Percentiles rank a stretch among this genome's conserved stretches.
These are phyloP conservation scores for Ascaphus truei DNA, from an alignment of 2,113 vertebrate genomes.

Conservation along the genomic window DNA sequence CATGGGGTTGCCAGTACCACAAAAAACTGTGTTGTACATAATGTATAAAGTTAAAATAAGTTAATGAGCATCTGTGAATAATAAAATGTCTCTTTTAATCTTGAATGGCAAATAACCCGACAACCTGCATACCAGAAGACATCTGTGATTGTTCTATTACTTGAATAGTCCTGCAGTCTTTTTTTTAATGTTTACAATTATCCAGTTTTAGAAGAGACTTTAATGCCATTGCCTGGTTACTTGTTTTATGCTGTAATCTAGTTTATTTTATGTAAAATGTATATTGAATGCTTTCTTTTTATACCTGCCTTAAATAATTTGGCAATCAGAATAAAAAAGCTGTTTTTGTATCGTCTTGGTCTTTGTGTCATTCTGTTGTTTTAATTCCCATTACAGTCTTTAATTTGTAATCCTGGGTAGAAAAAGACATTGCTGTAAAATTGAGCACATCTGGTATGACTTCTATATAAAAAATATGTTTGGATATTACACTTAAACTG, in stretches of 20 bases:
- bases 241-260: conserved; percentile 85
- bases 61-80: conserved; percentile 87
- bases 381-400: background rate
- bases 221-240: conserved; percentile 84
- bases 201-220: conserved; percentile 81
- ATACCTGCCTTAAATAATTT: conserved; percentile 99
- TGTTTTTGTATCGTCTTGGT: conserved; percentile 70
- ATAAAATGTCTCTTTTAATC: conserved; percentile 78
- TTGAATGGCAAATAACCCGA: conserved; percentile 79
- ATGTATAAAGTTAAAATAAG: conserved; percentile 86
- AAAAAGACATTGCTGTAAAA: no score
- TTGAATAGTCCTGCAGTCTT: conserved; percentile 93
- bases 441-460: background rate
- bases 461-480: no score
- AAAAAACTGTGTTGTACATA: conserved; percentile 91
- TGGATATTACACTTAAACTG: no score
- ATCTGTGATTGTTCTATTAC: conserved; percentile 91
- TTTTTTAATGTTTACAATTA: conserved; percentile 94
- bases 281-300: conserved; percentile 93
- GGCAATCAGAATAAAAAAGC: conserved; percentile 95
- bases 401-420: background rate
- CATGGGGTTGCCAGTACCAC: conserved; percentile 85
- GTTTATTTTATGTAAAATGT: conserved; percentile 85
- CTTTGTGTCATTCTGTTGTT: conserved; percentile 38
- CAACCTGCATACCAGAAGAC: conserved; percentile 80